Percentiles rank a stretch among this genome's conserved stretches.
Conservation (phyloP, 2,113 vertebrate species). For the Phocoena phocoena region DNA sequence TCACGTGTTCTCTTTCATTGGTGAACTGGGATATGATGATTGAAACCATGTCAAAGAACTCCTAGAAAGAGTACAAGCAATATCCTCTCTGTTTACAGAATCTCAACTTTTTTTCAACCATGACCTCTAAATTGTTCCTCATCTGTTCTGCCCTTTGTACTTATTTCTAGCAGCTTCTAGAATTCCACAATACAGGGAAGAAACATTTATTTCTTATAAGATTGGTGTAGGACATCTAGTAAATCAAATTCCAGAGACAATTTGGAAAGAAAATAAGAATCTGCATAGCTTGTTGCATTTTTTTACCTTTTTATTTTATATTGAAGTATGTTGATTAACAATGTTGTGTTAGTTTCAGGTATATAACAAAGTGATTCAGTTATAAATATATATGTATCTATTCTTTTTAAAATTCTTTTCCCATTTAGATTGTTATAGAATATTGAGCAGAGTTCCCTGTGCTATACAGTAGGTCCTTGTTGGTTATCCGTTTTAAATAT, state of each 20-base stretch:
- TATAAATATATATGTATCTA: too few species aligned
- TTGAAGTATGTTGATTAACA: too few species aligned
- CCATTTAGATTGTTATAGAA: too few species aligned
- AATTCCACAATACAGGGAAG: not conserved
- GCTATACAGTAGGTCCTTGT: too few species aligned
- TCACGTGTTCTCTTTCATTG: not conserved
- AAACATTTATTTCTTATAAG: not conserved
- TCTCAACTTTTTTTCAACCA: not conserved
- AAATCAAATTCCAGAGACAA: conserved; percentile 4
- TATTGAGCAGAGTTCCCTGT: too few species aligned
- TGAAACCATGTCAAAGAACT: not conserved
- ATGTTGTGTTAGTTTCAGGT: too few species aligned
- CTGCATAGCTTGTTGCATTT: not conserved
- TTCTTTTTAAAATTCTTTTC: too few species aligned
- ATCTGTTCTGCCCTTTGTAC: not conserved
- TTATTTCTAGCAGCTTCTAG: not conserved
- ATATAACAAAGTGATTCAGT: too few species aligned
- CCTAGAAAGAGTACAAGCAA: not conserved
- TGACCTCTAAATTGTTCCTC: not conserved
- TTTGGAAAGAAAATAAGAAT: not conserved
- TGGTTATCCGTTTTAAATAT: too few species aligned
- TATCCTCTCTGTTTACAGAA: not conserved
- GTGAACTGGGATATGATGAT: not conserved
- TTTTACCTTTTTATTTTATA: too few species aligned
- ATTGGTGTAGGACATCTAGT: not conserved